A percentile compares a stretch with the other conserved stretches of the same genome.
Conservation (phyloP, 1,140 invertebrate genomes). For the Drosophila ironensis region DNA sequence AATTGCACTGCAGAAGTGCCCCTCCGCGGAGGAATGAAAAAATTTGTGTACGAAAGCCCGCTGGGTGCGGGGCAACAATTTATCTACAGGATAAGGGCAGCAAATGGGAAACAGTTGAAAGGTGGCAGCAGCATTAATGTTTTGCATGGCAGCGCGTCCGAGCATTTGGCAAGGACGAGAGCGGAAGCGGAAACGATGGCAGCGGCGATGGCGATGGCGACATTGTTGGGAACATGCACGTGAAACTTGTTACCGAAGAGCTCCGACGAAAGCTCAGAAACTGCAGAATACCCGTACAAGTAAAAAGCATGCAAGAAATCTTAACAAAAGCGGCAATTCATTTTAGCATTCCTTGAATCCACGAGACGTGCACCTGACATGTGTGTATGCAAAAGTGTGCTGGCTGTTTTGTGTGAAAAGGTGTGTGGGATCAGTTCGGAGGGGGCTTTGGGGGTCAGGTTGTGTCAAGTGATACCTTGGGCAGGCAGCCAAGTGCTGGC, state of each 20-base stretch:
- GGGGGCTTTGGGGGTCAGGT: conserved; percentile 10
- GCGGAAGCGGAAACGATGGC: conserved; percentile 31
- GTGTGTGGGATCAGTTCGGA: conserved; percentile 17
- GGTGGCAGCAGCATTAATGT: conserved; percentile 58
- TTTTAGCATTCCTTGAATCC: conserved; percentile 71
- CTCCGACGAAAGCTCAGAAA: conserved; percentile 27
- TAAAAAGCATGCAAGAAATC: conserved; percentile 64
- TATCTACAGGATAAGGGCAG: conserved; percentile 60
- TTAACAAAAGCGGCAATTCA: conserved; percentile 78
- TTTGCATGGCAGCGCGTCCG: conserved; percentile 45
- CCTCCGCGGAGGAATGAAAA: conserved; percentile 58
- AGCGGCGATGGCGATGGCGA: conserved; percentile 68
- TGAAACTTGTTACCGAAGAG: conserved; percentile 70
- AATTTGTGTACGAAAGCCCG: conserved; percentile 41
- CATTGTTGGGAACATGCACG: conserved; percentile 76
- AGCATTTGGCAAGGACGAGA: conserved; percentile 21
- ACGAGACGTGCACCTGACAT: conserved; percentile 69
- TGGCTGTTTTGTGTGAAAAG: neutral
- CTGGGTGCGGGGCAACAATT: conserved; percentile 40
- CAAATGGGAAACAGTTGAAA: conserved; percentile 39
- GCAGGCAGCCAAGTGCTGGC: conserved; percentile 42
- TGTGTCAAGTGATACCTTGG: conserved; percentile 40
- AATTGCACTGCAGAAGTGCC: no score
- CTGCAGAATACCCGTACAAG: conserved; percentile 31
- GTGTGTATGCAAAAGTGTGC: conserved; percentile 3